A percentile compares a stretch with the other conserved stretches of the same genome.
Conservation (phyloP, 2,797 vertebrate genomes). For the Darevskia mixta region DNA sequence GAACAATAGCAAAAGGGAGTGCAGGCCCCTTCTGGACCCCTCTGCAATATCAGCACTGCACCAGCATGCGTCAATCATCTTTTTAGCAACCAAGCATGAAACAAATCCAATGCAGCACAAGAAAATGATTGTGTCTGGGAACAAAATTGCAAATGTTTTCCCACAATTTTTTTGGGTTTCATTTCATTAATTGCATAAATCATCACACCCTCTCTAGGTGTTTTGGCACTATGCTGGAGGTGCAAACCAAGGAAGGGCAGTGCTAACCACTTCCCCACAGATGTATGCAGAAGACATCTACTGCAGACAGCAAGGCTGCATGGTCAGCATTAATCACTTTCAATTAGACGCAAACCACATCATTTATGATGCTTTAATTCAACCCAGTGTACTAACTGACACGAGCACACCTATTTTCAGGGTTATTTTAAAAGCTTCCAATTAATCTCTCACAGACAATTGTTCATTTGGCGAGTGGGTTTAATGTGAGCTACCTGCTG, state of each 20-base stretch:
- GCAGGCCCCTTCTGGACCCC: neutral
- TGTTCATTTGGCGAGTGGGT: neutral
- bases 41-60: neutral
- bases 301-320: neutral
- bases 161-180: slow-evolving; percentile 9
- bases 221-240: slow-evolving; percentile 7
- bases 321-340: slow-evolving; percentile 7
- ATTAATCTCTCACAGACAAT: neutral
- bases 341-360: neutral
- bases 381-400: neutral
- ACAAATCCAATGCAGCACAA: neutral
- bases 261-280: slow-evolving; percentile 20
- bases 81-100: neutral
- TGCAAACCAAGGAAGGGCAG: neutral
- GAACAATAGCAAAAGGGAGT: neutral
- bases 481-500: neutral
- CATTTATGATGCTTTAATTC: slow-evolving; percentile 7
- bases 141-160: slow-evolving; percentile 21
- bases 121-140: slow-evolving; percentile 8
- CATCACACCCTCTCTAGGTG: neutral
- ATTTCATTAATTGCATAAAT: neutral
- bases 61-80: neutral
- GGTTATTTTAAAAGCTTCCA: neutral
- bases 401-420: neutral
- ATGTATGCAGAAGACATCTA: neutral